phyloP scores from a whole-genome alignment of 2,888 invertebrate species.

The Lingula anatina region DNA sequence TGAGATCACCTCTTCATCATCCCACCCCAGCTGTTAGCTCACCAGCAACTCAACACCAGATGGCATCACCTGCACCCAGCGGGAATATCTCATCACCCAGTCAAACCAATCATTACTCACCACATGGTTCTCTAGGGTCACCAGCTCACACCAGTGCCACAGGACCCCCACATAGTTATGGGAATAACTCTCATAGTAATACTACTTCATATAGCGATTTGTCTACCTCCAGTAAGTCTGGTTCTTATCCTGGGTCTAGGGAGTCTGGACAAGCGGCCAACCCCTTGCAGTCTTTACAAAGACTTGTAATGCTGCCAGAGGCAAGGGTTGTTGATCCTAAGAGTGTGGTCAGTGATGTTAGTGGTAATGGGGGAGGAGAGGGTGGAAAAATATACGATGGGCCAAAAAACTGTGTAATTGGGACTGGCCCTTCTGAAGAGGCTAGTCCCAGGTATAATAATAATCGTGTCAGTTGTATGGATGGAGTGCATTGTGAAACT shows the following conservation, averaged over 20 bases:
- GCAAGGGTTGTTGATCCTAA: constrained; percentile 43
- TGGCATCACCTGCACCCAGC: constrained; percentile 2
- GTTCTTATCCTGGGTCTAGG: not conserved
- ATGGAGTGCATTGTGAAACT: too few species aligned
- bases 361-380: not conserved
- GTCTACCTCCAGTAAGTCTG: not conserved
- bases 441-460: too few species aligned
- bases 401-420: too few species aligned
- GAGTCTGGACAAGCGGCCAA: constrained; percentile 8
- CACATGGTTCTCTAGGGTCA: not conserved
- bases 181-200: not conserved
- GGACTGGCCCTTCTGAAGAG: too few species aligned
- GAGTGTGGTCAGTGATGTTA: constrained; percentile 46
- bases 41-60: constrained; percentile 11
- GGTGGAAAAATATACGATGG: too few species aligned
- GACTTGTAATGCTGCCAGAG: constrained; percentile 39
- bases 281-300: constrained; percentile 43
- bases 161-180: not conserved
- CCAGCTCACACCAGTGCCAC: not conserved
- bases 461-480: too few species aligned
- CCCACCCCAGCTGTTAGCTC: constrained; percentile 4
- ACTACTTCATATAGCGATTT: too few species aligned
- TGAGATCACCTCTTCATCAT: constrained; percentile 19
- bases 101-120: not conserved
- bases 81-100: not conserved